Evolutionary conservation across 2,797 vertebrate genomes (phyloP).

Genomic region (Melanotaenia nigrans): DNA sequence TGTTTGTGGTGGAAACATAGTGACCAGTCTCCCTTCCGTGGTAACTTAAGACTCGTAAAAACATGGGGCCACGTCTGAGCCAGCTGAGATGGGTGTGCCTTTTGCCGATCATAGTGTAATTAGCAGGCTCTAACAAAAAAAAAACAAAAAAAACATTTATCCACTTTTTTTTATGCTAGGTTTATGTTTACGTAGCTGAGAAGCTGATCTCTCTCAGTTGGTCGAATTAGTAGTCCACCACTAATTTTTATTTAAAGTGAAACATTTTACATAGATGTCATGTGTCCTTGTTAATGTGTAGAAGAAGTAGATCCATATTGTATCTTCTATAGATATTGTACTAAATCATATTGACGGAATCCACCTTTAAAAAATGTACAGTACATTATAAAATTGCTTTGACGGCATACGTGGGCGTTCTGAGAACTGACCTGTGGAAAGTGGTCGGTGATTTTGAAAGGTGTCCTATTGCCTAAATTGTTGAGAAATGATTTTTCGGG

Average conservation of each 20-base stretch:
- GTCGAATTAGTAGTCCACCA: slow-evolving; percentile 80
- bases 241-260: slow-evolving; percentile 85
- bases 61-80: slow-evolving; percentile 65
- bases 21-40: slow-evolving; percentile 64
- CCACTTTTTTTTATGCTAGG: slow-evolving; percentile 80
- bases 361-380: slow-evolving; percentile 84
- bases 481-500: slow-evolving; percentile 73
- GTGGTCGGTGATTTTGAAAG: slow-evolving; percentile 86
- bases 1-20: slow-evolving; percentile 54
- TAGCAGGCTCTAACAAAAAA: slow-evolving; percentile 75
- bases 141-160: slow-evolving; percentile 58
- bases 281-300: slow-evolving; percentile 91
- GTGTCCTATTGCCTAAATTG: slow-evolving; percentile 75
- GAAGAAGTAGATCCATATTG: slow-evolving; percentile 86
- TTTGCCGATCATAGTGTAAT: slow-evolving; percentile 82
- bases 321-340: slow-evolving; percentile 91
- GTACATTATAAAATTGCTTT: slow-evolving; percentile 81
- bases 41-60: slow-evolving; percentile 56
- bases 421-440: slow-evolving; percentile 84
- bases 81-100: slow-evolving; percentile 83
- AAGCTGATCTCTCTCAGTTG: slow-evolving; percentile 78
- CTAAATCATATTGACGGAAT: slow-evolving; percentile 82
- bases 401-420: slow-evolving; percentile 82
- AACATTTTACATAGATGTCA: slow-evolving; percentile 87
- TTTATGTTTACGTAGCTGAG: slow-evolving; percentile 80